These are phyloP conservation scores for Brachyalestes nurse DNA, from an alignment of 2,797 vertebrate genomes.

Conservation along the genomic window DNA sequence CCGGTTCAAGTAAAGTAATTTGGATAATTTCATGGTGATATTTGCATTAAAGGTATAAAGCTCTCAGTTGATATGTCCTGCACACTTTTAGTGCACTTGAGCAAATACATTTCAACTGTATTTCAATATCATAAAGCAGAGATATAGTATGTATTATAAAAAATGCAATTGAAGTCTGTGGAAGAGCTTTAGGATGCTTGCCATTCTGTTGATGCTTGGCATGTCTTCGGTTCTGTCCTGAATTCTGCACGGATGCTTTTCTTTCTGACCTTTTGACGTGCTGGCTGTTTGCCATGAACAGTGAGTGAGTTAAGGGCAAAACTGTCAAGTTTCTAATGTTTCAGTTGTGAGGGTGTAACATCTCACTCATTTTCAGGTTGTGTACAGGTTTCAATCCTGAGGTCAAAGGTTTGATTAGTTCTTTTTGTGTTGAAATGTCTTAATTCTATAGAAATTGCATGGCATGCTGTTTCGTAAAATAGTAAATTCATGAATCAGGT, in stretches of 20 bases:
- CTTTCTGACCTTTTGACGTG: not conserved
- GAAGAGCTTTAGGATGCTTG: not conserved
- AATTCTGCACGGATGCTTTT: not conserved
- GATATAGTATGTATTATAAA: not conserved
- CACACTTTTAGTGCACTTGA: not conserved
- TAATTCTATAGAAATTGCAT: too few relatives aligned
- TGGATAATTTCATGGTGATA: not conserved
- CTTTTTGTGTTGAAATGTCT: not conserved
- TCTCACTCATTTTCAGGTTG: not conserved
- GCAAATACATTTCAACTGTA: not conserved
- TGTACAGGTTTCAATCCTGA: not conserved
- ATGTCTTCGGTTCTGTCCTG: not conserved
- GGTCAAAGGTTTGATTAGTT: not conserved
- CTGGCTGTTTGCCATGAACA: not conserved
- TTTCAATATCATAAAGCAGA: not conserved
- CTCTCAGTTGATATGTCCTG: not conserved
- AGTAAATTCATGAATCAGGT: not conserved
- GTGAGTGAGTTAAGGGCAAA: not conserved
- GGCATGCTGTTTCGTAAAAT: too few relatives aligned
- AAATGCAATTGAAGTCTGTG: not conserved
- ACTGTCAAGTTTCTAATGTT: too few relatives aligned
- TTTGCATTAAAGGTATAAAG: not conserved
- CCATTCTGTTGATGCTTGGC: not conserved
- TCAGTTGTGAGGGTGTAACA: not conserved
- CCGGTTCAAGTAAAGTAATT: not conserved